Conservation (phyloP, 2,888 invertebrate species). For the Andrena bucephala region DNA sequence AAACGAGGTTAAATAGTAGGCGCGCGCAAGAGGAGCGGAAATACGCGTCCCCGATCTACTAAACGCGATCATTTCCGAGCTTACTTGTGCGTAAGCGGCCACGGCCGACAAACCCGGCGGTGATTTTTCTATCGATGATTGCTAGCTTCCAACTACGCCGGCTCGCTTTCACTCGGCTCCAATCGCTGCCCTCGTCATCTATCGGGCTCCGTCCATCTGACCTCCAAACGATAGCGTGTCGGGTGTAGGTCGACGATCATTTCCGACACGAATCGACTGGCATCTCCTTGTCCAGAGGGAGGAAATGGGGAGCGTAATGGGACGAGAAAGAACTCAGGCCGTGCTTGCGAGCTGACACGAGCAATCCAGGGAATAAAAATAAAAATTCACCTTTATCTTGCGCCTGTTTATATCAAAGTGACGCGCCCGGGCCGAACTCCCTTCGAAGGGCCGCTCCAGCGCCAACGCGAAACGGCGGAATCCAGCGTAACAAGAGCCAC, state of each 20-base stretch:
- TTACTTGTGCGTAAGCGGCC: conserved; percentile 17
- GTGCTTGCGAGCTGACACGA: no score
- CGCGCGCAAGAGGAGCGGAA: conserved; percentile 51
- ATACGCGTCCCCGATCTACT: conserved; percentile 57
- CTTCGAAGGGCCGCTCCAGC: not conserved
- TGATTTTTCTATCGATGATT: conserved; percentile 21
- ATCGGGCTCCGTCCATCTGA: not conserved
- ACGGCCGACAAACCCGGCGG: not conserved
- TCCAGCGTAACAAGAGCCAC: not conserved
- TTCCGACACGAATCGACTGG: not conserved
- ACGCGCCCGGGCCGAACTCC: no score
- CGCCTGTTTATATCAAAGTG: no score
- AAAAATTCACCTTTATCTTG: no score
- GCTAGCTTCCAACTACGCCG: not conserved
- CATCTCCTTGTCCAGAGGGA: no score
- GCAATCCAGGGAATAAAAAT: no score
- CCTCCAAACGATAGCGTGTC: not conserved
- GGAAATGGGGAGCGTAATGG: no score
- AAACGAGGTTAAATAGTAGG: conserved; percentile 57
- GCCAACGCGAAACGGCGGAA: not conserved
- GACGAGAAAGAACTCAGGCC: no score
- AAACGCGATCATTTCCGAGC: conserved; percentile 53
- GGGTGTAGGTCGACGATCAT: conserved; percentile 2
- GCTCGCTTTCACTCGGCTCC: conserved; percentile 13
- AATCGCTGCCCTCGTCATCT: not conserved